Conservation (phyloP, 1,140 invertebrate genomes). For the Lordiphosa mommai region DNA sequence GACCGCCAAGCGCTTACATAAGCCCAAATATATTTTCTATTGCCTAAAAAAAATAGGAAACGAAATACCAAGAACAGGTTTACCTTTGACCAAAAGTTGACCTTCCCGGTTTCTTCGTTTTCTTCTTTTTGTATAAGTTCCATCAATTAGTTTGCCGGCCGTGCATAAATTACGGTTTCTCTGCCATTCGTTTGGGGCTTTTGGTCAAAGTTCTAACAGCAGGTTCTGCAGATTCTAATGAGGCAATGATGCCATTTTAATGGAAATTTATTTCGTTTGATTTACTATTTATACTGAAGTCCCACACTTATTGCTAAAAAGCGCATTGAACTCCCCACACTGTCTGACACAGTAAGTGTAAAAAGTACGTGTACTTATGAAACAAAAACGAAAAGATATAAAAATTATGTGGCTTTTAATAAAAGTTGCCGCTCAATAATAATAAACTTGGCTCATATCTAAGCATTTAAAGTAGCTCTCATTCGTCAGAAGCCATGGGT, state of each 20-base stretch:
- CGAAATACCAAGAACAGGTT: slow-evolving; percentile 46
- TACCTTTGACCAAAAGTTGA: slow-evolving; percentile 59
- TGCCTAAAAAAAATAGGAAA: slow-evolving; percentile 1
- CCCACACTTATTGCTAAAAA: slow-evolving; percentile 27
- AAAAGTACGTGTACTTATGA: neutral
- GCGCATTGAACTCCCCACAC: slow-evolving; percentile 50
- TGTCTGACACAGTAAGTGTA: slow-evolving; percentile 15
- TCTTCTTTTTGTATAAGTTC: slow-evolving; percentile 9
- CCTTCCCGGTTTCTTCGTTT: slow-evolving; percentile 38
- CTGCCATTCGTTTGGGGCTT: slow-evolving; percentile 5
- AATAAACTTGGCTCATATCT: too few relatives aligned
- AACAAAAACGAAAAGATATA: too few relatives aligned
- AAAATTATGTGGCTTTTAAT: too few relatives aligned
- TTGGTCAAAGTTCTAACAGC: slow-evolving; percentile 7
- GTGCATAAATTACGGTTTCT: slow-evolving; percentile 27
- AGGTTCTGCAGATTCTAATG: slow-evolving; percentile 6
- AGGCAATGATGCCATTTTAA: slow-evolving; percentile 10
- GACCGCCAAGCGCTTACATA: slow-evolving; percentile 20
- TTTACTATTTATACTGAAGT: slow-evolving; percentile 4
- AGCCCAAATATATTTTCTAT: slow-evolving; percentile 1
- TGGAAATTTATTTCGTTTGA: slow-evolving; percentile 30
- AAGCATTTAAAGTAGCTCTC: too few relatives aligned
- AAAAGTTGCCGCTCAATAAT: too few relatives aligned
- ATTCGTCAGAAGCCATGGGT: too few relatives aligned
- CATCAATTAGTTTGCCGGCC: slow-evolving; percentile 34